These are phyloP conservation scores for Neocrepidodera transversa DNA, from an alignment of 2,888 invertebrate species.

Conservation along the genomic window DNA sequence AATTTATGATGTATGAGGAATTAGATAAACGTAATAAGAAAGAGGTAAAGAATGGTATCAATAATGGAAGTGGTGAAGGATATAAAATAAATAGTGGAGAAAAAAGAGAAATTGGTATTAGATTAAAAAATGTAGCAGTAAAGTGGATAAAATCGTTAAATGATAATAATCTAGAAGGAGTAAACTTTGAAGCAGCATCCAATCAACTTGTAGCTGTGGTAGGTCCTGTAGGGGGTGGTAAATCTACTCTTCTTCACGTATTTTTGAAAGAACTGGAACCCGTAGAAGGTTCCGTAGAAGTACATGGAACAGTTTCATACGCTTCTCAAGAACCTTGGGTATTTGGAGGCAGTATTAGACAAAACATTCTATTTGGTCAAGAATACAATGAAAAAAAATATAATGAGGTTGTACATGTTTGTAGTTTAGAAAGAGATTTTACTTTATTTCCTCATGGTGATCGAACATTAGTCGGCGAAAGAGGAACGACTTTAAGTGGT, in stretches of 20 bases:
- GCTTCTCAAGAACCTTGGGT: slow-evolving; percentile 88
- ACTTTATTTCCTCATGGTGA: slow-evolving; percentile 77
- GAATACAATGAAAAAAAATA: slow-evolving; percentile 71
- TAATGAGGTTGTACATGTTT: slow-evolving; percentile 71
- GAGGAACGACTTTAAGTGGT: slow-evolving; percentile 63
- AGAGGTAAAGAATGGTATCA: background rate
- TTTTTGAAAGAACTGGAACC: slow-evolving; percentile 76
- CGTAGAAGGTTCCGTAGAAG: slow-evolving; percentile 61
- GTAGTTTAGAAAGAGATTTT: slow-evolving; percentile 76
- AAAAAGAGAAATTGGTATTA: slow-evolving; percentile 1
- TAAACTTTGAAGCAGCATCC: slow-evolving; percentile 30
- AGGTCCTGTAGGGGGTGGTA: slow-evolving; percentile 72
- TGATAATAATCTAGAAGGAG: slow-evolving; percentile 33
- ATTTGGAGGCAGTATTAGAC: slow-evolving; percentile 81
- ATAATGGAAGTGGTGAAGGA: background rate
- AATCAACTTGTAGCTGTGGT: slow-evolving; percentile 59
- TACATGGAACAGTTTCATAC: slow-evolving; percentile 30
- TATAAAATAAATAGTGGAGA: background rate
- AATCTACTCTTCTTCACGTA: slow-evolving; percentile 63
- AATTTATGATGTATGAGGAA: slow-evolving; percentile 61
- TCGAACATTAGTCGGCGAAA: slow-evolving; percentile 78
- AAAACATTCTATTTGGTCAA: slow-evolving; percentile 90
- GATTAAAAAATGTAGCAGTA: slow-evolving; percentile 30
- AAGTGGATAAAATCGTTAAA: slow-evolving; percentile 36
- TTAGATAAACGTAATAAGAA: slow-evolving; percentile 6